Evolutionary conservation across 2,797 vertebrate species (phyloP).

Genomic region (Rhabdomys pumilio): DNA sequence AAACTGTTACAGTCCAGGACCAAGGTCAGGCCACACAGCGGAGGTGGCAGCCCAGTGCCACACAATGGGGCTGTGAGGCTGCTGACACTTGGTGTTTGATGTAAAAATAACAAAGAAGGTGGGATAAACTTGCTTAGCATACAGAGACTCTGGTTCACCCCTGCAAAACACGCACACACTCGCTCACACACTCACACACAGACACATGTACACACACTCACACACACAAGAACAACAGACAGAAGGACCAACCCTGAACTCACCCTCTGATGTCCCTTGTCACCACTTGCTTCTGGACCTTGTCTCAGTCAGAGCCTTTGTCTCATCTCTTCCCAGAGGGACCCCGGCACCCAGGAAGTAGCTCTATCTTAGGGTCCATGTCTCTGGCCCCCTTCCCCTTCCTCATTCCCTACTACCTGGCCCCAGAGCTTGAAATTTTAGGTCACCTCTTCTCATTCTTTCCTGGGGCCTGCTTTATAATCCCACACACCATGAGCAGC

Average conservation of each 20-base stretch:
- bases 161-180: neutral
- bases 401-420: neutral
- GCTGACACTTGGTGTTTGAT: neutral
- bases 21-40: neutral
- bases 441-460: too few species aligned
- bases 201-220: neutral
- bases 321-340: neutral
- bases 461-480: neutral
- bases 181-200: neutral
- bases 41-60: neutral
- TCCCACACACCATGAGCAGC: neutral
- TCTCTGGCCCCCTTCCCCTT: neutral
- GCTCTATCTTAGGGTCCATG: neutral
- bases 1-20: neutral
- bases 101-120: neutral
- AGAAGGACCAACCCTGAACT: neutral
- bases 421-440: neutral
- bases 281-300: neutral
- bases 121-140: too few species aligned
- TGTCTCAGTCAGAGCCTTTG: neutral
- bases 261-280: neutral
- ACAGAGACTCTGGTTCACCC: neutral
- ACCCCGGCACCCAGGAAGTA: neutral
- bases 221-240: neutral
- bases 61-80: neutral